Conservation (phyloP, 2,888 invertebrate genomes). For the Monoplex corrugatus region DNA sequence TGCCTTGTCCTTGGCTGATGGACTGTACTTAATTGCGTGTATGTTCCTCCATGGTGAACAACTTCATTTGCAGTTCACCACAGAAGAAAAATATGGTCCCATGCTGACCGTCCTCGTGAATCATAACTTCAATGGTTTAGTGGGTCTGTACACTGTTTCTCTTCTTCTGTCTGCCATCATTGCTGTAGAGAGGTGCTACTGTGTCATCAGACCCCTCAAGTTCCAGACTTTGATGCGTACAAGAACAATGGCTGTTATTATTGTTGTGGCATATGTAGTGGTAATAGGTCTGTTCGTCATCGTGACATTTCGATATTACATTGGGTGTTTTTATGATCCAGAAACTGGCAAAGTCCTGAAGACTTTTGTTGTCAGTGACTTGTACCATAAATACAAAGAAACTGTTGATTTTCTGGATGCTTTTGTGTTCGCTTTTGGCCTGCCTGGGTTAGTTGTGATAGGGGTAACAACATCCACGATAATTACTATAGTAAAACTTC, state of each 20-base stretch:
- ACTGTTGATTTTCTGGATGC: not conserved
- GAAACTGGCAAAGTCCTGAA: not conserved
- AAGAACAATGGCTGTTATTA: not conserved
- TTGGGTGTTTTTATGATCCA: not conserved
- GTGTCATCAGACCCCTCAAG: not conserved
- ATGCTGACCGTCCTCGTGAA: not conserved
- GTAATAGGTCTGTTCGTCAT: not conserved
- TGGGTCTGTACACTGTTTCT: not conserved
- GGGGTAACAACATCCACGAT: not conserved
- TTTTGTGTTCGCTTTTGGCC: not conserved
- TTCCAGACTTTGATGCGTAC: not conserved
- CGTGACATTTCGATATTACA: not conserved
- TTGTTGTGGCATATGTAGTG: not conserved
- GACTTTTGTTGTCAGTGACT: not conserved
- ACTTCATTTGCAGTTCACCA: not conserved
- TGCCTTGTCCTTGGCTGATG: not conserved
- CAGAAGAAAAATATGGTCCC: not conserved
- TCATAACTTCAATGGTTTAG: not conserved
- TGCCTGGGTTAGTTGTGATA: not conserved
- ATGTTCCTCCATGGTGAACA: not conserved
- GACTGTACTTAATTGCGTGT: not conserved
- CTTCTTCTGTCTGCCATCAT: not conserved
- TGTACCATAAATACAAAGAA: not conserved
- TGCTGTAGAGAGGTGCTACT: not conserved
- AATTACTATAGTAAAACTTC: constrained; percentile 4